A percentile compares a stretch with the other conserved stretches of the same genome.
These are phyloP conservation scores for Pseudomugil gertrudae DNA, from an alignment of 2,797 vertebrate species.

Conservation along the genomic window DNA sequence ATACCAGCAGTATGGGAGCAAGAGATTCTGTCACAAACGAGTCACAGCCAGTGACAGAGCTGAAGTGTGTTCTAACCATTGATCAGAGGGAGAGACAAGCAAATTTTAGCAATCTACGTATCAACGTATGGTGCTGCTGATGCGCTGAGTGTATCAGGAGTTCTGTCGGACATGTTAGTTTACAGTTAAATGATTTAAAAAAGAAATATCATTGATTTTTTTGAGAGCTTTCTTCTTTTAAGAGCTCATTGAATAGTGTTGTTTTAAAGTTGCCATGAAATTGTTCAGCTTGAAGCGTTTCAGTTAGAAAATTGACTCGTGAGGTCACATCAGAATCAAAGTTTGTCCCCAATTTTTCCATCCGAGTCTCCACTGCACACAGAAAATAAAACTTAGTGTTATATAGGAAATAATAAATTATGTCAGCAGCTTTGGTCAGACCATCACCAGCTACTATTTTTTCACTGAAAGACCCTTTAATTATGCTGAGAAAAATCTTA, in stretches of 20 bases:
- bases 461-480: background rate
- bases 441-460: background rate
- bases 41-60: background rate
- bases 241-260: too few species aligned
- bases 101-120: too few species aligned
- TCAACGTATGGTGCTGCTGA: too few species aligned
- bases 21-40: slow-evolving; percentile 3
- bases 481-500: background rate
- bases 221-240: too few species aligned
- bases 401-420: background rate
- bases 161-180: too few species aligned
- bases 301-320: background rate
- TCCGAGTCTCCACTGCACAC: too few species aligned
- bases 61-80: background rate
- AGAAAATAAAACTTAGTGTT: background rate
- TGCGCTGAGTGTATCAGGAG: too few species aligned
- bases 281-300: background rate
- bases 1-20: slow-evolving; percentile 36
- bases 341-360: background rate
- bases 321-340: background rate
- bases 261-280: background rate
- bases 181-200: too few species aligned
- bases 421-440: background rate
- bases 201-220: too few species aligned
- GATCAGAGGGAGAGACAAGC: too few species aligned